These are phyloP conservation scores for Scaptomyza hsui DNA, from an alignment of 1,140 invertebrate genomes.

Conservation along the genomic window DNA sequence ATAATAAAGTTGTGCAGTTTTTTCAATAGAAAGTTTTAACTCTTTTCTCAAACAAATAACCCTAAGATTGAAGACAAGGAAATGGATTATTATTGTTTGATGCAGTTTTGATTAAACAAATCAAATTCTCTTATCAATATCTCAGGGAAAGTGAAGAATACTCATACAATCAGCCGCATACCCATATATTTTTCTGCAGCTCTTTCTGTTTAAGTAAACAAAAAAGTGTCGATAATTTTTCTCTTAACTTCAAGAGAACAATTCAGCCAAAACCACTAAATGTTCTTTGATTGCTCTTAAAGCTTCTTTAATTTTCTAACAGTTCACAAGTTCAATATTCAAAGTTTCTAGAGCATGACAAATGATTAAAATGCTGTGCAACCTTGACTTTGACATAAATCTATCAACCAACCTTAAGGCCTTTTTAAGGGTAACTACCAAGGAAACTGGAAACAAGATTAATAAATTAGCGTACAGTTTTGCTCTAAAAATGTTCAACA, in stretches of 20 bases:
- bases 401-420: background rate
- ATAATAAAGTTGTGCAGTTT: background rate
- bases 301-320: background rate
- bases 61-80: no score
- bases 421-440: background rate
- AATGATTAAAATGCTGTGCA: background rate
- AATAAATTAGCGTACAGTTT: constrained; percentile 26
- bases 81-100: background rate
- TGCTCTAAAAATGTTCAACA: background rate
- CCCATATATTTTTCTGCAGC: no score
- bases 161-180: background rate
- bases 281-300: background rate
- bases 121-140: background rate
- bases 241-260: background rate
- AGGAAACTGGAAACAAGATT: constrained; percentile 29
- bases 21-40: background rate
- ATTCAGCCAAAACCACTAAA: background rate
- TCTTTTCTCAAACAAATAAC: no score
- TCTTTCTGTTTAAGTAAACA: background rate
- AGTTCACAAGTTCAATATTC: background rate
- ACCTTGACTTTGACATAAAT: constrained; percentile 21
- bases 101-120: background rate
- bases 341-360: background rate
- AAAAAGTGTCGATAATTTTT: background rate
- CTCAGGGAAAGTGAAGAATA: background rate